Percentiles rank a stretch among this genome's conserved stretches.
phyloP scores from a whole-genome alignment of 1,140 invertebrate species.

The Psilanteris sp. region DNA sequence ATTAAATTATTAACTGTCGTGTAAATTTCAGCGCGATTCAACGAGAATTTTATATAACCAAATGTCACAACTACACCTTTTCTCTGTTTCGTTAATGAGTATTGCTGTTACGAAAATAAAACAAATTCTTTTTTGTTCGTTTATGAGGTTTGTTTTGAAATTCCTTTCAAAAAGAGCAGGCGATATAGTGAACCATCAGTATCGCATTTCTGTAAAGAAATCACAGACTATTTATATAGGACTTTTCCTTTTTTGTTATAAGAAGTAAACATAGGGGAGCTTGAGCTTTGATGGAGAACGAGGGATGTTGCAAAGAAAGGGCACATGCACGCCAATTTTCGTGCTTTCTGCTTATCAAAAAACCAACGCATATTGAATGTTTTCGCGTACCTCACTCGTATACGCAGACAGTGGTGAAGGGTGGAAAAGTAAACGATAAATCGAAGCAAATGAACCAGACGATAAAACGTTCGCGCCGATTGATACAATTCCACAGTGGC shows the following conservation, averaged over 20 bases:
- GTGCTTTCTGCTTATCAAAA: conserved; percentile 44
- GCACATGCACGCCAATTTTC: conserved; percentile 36
- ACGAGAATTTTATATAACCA: conserved; percentile 10
- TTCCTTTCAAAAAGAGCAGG: not conserved
- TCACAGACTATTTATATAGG: conserved; percentile 27
- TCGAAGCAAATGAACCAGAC: conserved; percentile 55
- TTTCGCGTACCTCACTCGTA: conserved; percentile 16
- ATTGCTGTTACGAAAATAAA: too few relatives aligned
- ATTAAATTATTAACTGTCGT: conserved; percentile 30
- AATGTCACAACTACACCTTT: not conserved
- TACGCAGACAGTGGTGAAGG: conserved; percentile 8
- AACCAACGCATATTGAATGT: conserved; percentile 39
- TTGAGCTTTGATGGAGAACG: conserved; percentile 28
- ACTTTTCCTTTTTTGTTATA: conserved; percentile 45
- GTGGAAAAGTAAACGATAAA: conserved; percentile 58
- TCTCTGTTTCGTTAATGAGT: too few relatives aligned
- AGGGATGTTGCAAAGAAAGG: conserved; percentile 41
- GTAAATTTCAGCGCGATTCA: conserved; percentile 5
- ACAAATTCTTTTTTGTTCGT: not conserved
- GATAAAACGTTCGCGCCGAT: conserved; percentile 44
- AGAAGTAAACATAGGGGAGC: conserved; percentile 40
- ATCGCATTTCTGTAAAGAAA: conserved; percentile 1
- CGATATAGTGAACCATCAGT: not conserved
- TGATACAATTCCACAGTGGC: conserved; percentile 49
- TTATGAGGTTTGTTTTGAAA: not conserved